phyloP scores from a whole-genome alignment of 2,888 invertebrate genomes.

The Proisotoma minuta region DNA sequence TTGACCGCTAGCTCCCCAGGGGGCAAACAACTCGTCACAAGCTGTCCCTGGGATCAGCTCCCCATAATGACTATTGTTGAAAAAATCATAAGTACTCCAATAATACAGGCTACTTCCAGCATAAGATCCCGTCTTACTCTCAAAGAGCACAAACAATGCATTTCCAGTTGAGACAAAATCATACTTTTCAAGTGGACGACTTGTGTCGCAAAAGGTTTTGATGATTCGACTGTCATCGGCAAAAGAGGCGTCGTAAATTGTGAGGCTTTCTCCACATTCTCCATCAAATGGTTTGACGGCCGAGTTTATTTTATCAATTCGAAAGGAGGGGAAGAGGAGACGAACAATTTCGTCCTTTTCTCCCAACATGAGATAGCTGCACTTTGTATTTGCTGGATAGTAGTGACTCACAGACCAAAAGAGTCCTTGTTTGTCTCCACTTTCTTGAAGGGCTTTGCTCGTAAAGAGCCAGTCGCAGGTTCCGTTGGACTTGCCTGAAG shows the following conservation, averaged over 20 bases:
- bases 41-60: slow-evolving; percentile 73
- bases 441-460: slow-evolving; percentile 70
- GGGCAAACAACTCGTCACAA: slow-evolving; percentile 82
- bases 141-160: slow-evolving; percentile 79
- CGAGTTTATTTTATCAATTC: slow-evolving; percentile 50
- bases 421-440: slow-evolving; percentile 78
- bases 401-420: slow-evolving; percentile 88
- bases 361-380: slow-evolving; percentile 84
- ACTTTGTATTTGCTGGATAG: slow-evolving; percentile 89
- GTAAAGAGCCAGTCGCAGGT: slow-evolving; percentile 79
- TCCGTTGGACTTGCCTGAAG: slow-evolving; percentile 69
- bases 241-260: slow-evolving; percentile 80
- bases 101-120: slow-evolving; percentile 75
- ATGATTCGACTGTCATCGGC: slow-evolving; percentile 85
- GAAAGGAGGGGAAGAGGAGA: slow-evolving; percentile 79
- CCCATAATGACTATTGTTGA: slow-evolving; percentile 82
- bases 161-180: slow-evolving; percentile 86
- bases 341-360: slow-evolving; percentile 80
- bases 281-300: slow-evolving; percentile 81
- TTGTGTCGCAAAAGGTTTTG: slow-evolving; percentile 90
- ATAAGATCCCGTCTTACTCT: slow-evolving; percentile 87
- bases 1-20: too few species aligned
- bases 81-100: slow-evolving; percentile 92
- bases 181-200: slow-evolving; percentile 86
- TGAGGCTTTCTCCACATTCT: slow-evolving; percentile 84